Evolutionary conservation across 1,140 invertebrate genomes (phyloP).

Genomic region (Akabosia matsudoensis): DNA sequence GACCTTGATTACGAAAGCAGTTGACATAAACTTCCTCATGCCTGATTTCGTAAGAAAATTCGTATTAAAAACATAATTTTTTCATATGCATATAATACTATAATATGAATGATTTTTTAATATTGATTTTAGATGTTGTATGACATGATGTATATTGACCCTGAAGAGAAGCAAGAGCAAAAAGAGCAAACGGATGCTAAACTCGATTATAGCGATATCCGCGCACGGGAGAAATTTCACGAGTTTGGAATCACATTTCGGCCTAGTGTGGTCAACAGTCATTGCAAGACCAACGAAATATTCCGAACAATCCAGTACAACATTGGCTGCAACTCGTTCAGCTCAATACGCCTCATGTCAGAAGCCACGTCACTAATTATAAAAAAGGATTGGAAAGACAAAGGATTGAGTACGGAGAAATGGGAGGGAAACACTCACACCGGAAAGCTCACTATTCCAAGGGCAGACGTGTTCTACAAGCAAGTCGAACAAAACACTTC

Average conservation of each 20-base stretch:
- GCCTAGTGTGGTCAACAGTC: constrained; percentile 36
- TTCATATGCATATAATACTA: background rate
- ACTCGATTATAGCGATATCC: background rate
- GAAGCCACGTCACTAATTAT: constrained; percentile 18
- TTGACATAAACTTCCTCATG: constrained; percentile 35
- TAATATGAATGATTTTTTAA: constrained; percentile 1
- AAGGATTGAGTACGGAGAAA: background rate
- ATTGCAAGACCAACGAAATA: constrained; percentile 23
- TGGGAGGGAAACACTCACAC: background rate
- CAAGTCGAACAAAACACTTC: background rate
- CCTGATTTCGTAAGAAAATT: constrained; percentile 19
- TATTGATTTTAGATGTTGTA: constrained; percentile 15
- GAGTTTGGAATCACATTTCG: constrained; percentile 40
- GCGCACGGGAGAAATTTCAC: background rate
- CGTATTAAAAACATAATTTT: background rate
- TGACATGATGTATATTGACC: background rate
- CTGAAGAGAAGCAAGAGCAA: background rate
- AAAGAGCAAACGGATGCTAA: background rate
- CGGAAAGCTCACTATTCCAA: background rate
- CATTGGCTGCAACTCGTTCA: constrained; percentile 40
- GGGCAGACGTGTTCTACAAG: background rate
- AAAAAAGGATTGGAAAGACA: background rate
- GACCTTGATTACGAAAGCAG: constrained; percentile 33
- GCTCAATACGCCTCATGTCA: constrained; percentile 27
- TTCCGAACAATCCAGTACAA: constrained; percentile 40